Evolutionary conservation across 1,140 invertebrate species (phyloP).

Genomic region (Drosophila rufa): DNA sequence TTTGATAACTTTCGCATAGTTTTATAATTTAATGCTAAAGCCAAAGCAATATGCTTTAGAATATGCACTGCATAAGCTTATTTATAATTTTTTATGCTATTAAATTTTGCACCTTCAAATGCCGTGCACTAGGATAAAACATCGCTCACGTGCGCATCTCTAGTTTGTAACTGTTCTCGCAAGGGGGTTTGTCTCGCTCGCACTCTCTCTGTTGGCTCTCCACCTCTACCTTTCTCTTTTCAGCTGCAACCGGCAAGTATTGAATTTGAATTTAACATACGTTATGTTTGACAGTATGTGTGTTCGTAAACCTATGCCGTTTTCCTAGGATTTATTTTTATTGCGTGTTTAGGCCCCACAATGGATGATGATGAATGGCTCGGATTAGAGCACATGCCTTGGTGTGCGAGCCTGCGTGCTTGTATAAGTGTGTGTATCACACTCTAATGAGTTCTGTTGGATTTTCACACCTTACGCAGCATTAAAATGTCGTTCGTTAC

Average conservation of each 20-base stretch:
- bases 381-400: conserved; percentile 35
- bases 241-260: conserved; percentile 53
- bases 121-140: too few relatives aligned
- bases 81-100: too few relatives aligned
- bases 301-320: conserved; percentile 21
- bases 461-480: conserved; percentile 58
- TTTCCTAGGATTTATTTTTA: conserved; percentile 47
- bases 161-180: conserved; percentile 43
- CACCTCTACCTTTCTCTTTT: conserved; percentile 39
- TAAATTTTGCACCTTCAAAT: too few relatives aligned
- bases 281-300: conserved; percentile 23
- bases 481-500: conserved; percentile 85
- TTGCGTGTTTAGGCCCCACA: conserved; percentile 43
- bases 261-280: conserved; percentile 64
- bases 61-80: too few relatives aligned
- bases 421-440: conserved; percentile 37
- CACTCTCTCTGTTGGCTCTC: conserved; percentile 40
- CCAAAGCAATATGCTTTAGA: too few relatives aligned
- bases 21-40: neutral
- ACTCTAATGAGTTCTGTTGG: conserved; percentile 50
- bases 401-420: conserved; percentile 26
- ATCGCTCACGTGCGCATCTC: conserved; percentile 11
- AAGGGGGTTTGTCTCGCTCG: conserved; percentile 33
- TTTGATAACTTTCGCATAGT: neutral
- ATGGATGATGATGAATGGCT: conserved; percentile 48